Evolutionary conservation across 2,888 invertebrate genomes (phyloP), one percentile per base, ranked within the genome.

Genomic region (Microctonus brassicae): DNA sequence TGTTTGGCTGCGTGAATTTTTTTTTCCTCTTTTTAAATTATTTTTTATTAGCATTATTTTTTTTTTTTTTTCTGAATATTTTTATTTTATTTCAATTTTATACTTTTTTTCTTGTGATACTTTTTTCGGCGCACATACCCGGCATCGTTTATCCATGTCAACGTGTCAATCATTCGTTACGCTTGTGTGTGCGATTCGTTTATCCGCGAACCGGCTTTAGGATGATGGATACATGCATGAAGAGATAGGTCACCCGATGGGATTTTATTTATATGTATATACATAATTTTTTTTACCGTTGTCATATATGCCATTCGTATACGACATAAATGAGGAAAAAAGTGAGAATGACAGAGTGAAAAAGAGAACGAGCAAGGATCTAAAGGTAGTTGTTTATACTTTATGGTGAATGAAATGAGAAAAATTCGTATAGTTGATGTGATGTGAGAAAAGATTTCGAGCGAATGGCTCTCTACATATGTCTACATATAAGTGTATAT

Each of bases 131-230:
- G 52, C 17, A 22, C 61, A 47, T 26, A 71, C 34, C 61, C 36
- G 61, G 42, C 53, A 62, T 67, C 71, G 70, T 70, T 65, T 67
- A 67, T 62, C 67, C 66, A 62, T 71, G 71, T 71, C 71, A 71
- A 29, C 61, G 36, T 67, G 66, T 62, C 67, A 67, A 71, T 71
- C 71, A 70, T 66, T 53, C 33, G 29, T 42, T 33, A 42, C 52
- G 58, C 42, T 65, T 39, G 66, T 66, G 47, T 47, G 39, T 66
- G 39, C 36, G 66, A 66, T 66, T 57, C 66, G 66, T 66, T 66
- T 66, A 66, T 66, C 55, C 66, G 39, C 57, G 53, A 66, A 66
- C 39, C 66, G 57, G 66, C 66, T 66, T 57, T 36, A 6, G 57
- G 24, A 66, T 66, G 66, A 66, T 66, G 66, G 66, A 39, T 66